These are phyloP conservation scores for Hydrochoerus hydrochaeris DNA, from an alignment of 2,113 vertebrate species.

Conservation along the genomic window DNA sequence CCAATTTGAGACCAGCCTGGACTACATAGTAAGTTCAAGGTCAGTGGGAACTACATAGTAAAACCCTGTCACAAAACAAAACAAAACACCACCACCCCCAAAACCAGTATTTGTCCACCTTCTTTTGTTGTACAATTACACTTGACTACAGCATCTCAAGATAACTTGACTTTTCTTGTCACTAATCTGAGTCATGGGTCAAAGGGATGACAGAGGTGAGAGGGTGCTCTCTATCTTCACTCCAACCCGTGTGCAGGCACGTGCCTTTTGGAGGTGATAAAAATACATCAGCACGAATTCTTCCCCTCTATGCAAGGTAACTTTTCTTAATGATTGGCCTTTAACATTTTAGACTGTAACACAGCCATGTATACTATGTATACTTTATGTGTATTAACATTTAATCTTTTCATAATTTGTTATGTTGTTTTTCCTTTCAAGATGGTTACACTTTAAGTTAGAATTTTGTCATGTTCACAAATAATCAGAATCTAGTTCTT, in stretches of 20 bases:
- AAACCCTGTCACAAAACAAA: neutral
- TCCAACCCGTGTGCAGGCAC: neutral
- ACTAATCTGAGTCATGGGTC: neutral
- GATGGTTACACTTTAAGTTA: neutral
- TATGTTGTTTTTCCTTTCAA: neutral
- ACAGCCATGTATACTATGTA: conserved; percentile 16
- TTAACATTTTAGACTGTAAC: conserved; percentile 41
- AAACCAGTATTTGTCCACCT: neutral
- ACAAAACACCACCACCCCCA: neutral
- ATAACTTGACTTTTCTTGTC: neutral
- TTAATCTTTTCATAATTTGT: neutral
- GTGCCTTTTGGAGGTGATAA: neutral
- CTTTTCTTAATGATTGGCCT: neutral
- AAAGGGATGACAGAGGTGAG: neutral
- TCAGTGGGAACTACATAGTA: neutral
- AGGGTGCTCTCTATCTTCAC: neutral
- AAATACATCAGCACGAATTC: neutral
- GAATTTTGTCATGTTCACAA: conserved; percentile 31
- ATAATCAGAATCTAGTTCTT: conserved; percentile 20
- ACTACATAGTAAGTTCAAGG: neutral
- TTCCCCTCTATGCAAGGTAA: neutral
- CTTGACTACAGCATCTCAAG: neutral
- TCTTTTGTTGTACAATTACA: neutral
- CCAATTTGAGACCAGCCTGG: neutral
- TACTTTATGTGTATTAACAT: conserved; percentile 45